A percentile compares a stretch with the other conserved stretches of the same genome.
phyloP scores from a whole-genome alignment of 2,797 vertebrate genomes.

The Acrocephalus scirpaceus region DNA sequence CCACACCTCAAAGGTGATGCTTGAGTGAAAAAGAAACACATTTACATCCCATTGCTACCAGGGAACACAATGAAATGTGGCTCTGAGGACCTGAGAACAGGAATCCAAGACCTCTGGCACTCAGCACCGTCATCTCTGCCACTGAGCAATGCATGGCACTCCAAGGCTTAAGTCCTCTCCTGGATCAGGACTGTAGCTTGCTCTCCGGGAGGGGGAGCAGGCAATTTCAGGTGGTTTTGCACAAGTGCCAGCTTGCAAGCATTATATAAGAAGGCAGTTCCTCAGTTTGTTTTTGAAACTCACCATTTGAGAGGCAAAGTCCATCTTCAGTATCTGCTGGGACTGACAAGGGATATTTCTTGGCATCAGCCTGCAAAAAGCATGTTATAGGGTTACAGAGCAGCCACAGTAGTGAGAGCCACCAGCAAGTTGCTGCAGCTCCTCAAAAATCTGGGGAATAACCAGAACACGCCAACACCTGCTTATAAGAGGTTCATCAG shows the following conservation, averaged over 20 bases:
- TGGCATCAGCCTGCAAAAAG: slow-evolving; percentile 83
- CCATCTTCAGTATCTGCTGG: slow-evolving; percentile 77
- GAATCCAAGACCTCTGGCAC: neutral
- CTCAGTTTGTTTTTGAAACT: slow-evolving; percentile 80
- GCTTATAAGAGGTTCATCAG: neutral
- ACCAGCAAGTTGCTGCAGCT: neutral
- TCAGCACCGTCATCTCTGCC: neutral
- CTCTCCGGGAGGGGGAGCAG: neutral
- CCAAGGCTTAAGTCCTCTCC: neutral
- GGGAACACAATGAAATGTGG: neutral
- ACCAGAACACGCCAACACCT: neutral
- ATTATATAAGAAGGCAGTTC: slow-evolving; percentile 9
- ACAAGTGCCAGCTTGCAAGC: neutral
- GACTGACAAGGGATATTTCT: slow-evolving; percentile 69
- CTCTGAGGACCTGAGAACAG: neutral
- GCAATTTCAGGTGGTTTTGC: slow-evolving; percentile 27
- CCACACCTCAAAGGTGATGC: neutral
- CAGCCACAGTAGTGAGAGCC: neutral
- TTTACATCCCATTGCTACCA: neutral
- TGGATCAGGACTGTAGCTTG: neutral
- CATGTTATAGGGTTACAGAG: neutral
- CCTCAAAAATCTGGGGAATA: neutral
- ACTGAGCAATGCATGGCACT: neutral
- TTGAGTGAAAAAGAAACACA: neutral
- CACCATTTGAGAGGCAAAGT: slow-evolving; percentile 80